These are phyloP conservation scores for Psophia crepitans DNA, from an alignment of 2,113 vertebrate genomes.

Conservation along the genomic window DNA sequence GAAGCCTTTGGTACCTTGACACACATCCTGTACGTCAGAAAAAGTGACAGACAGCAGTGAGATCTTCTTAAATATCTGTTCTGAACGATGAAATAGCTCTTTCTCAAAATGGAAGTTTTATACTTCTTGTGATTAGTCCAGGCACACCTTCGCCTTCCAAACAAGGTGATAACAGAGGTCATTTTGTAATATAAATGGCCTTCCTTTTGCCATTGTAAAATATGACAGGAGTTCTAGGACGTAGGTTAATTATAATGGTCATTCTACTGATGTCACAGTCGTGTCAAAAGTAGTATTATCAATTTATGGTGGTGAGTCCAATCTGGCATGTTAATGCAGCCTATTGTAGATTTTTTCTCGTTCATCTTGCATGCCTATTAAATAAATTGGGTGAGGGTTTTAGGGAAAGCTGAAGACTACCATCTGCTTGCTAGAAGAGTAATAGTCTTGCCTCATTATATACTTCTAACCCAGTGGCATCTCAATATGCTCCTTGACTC, in stretches of 20 bases:
- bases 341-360: not conserved
- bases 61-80: not conserved
- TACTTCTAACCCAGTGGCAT: not conserved
- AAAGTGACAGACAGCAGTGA: conserved; percentile 16
- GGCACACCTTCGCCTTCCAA: conserved; percentile 39
- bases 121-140: not conserved
- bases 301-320: conserved; percentile 22
- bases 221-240: conserved; percentile 31
- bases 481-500: not conserved
- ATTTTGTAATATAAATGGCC: conserved; percentile 30
- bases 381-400: conserved; percentile 17
- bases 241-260: conserved; percentile 60
- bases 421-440: conserved; percentile 32
- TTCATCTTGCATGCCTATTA: conserved; percentile 15
- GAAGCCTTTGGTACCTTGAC: not conserved
- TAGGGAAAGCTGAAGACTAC: conserved; percentile 40
- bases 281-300: conserved; percentile 37
- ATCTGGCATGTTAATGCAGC: conserved; percentile 54
- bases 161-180: conserved; percentile 47
- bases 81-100: not conserved
- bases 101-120: conserved; percentile 12
- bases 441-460: conserved; percentile 19
- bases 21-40: not conserved
- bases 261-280: conserved; percentile 48
- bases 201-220: conserved; percentile 47